Evolutionary conservation across 2,113 vertebrate genomes (phyloP).

Genomic region (Pluvianellus socialis): DNA sequence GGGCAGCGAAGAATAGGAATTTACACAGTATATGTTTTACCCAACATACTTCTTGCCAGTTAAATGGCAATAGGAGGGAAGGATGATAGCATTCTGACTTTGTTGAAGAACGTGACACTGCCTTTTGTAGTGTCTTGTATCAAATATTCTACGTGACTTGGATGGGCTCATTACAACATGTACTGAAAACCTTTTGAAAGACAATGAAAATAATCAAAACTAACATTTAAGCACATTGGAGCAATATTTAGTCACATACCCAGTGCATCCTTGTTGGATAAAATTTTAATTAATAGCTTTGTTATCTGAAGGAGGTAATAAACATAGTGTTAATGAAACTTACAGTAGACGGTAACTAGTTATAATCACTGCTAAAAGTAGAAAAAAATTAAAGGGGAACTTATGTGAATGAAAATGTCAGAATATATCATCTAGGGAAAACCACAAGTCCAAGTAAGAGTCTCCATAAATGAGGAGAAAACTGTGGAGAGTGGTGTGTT

Average conservation of each 20-base stretch:
- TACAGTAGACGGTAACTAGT: not conserved
- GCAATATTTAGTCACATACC: not conserved
- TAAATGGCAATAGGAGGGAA: not conserved
- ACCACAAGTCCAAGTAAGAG: not conserved
- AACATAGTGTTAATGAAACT: slow-evolving; percentile 16
- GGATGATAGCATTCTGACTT: not conserved
- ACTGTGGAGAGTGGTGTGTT: not conserved
- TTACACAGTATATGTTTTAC: not conserved
- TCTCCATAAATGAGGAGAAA: not conserved
- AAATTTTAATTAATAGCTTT: slow-evolving; percentile 24
- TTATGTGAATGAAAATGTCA: not conserved
- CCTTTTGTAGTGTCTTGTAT: not conserved
- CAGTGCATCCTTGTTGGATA: not conserved
- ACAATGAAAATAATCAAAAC: not conserved
- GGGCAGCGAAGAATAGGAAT: not conserved
- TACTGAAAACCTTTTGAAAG: not conserved
- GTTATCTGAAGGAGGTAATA: slow-evolving; percentile 33
- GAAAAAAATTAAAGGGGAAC: slow-evolving; percentile 1
- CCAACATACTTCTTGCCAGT: not conserved
- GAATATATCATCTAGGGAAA: not conserved
- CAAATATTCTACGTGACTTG: not conserved
- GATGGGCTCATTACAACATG: not conserved
- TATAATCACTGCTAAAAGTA: not conserved
- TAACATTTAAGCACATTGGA: not conserved
- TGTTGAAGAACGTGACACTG: not conserved